Base-by-base conservation (phyloP, 2,113 vertebrate species). In the Anhinga anhinga region DNA sequence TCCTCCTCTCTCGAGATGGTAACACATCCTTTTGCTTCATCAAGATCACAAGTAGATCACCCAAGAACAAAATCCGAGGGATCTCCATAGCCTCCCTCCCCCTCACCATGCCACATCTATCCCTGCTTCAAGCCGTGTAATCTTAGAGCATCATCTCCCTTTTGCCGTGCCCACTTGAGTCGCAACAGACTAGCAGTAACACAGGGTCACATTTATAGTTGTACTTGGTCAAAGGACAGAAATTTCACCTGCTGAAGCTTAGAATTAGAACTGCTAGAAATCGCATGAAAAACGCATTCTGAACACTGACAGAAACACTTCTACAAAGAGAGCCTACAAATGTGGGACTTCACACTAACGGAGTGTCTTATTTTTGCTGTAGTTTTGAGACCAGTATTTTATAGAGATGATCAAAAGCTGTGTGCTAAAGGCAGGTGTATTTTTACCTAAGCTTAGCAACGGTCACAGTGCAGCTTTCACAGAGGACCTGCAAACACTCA, bases 181-280 rank as follows among this genome's bases (percentile, higher is more conserved):
- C 88, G 19, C 44, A 16, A 6, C 59, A 61, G 44, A 23, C 27
- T 12, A 58, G 34, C 72, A 73, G 52, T 4, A 56, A 40, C 50
- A n/a, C 0, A 0, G 22, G 58, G 38, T 45, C 55, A 25, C 9
- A 0, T 21, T 3, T 3, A 12, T 2, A 67, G 44, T 7, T 84
- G 15, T 4, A 9, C 15, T 15, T 15, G 0, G 16, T 11, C 23
- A 32, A 76, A 69, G 20, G 45, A 67, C 27, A 74, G 59, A 55
- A 67, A 82, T 40, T 40, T n/a, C 91, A 93, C n/a, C 84, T 56
- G 61, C 83, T 25, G 45, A 38, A 56, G 44, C 40, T 82, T 18
- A 18, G 27, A 84, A 44, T 36, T 34, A 27, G 40, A 67, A 40
- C 62, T 15, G 4, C 8, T 14, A 38, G 15, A 32, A 72, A 55